Percentiles rank a stretch among this genome's conserved stretches.
Conservation (phyloP, 1,140 invertebrate species). For the Drosophila chauvacae region DNA sequence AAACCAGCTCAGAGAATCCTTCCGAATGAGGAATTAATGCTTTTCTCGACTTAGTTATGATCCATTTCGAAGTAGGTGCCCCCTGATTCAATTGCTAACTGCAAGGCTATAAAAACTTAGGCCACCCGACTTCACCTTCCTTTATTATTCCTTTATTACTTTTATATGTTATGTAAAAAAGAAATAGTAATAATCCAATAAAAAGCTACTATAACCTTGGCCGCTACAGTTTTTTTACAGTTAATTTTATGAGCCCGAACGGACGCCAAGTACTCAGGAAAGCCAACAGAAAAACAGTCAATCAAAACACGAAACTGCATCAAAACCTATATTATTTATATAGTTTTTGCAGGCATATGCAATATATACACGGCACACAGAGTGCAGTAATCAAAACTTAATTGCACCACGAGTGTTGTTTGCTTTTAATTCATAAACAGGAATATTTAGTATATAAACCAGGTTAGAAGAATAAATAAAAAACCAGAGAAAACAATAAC, state of each 20-base stretch:
- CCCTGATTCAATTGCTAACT: no score
- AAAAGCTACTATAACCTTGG: not conserved
- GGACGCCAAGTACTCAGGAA: slow-evolving; percentile 11
- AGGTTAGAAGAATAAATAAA: not conserved
- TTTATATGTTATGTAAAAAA: not conserved
- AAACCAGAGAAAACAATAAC: not conserved
- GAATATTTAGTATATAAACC: not conserved
- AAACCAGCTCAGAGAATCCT: no score
- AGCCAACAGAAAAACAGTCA: slow-evolving; percentile 37
- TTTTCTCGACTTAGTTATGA: no score
- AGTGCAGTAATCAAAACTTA: slow-evolving; percentile 8
- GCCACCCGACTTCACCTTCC: no score
- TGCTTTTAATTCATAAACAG: slow-evolving; percentile 9
- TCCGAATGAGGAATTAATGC: no score
- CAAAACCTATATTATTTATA: slow-evolving; percentile 22
- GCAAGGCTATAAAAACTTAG: no score
- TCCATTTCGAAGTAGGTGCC: no score
- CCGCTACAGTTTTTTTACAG: slow-evolving; percentile 5
- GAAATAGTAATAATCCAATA: not conserved
- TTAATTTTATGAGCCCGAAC: slow-evolving; percentile 34
- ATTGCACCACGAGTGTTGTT: slow-evolving; percentile 5
- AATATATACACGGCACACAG: not conserved
- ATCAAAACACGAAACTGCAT: slow-evolving; percentile 26
- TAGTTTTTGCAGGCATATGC: not conserved
- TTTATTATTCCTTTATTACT: no score